Conservation (phyloP, 2,113 vertebrate genomes). For the Chloebia gouldiae region DNA sequence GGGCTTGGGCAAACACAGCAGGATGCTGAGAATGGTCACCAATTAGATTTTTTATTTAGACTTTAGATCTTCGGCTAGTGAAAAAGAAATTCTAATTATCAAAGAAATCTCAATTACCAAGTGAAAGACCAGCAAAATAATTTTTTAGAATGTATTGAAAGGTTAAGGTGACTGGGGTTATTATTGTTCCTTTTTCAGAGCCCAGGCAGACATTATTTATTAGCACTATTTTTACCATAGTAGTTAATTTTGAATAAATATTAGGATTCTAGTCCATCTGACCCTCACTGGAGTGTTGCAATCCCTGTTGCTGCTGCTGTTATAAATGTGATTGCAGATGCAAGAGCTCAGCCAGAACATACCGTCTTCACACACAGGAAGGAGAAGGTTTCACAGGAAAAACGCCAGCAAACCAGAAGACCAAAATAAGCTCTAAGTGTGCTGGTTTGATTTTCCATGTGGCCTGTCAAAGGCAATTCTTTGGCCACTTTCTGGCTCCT, state of each 20-base stretch:
- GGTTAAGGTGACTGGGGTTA: neutral
- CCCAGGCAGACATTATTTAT: neutral
- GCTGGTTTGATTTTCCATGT: neutral
- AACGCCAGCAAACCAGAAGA: neutral
- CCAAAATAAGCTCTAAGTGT: neutral
- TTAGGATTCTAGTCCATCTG: neutral
- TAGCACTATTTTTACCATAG: neutral
- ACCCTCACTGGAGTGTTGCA: neutral
- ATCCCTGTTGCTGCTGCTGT: neutral
- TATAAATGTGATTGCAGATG: neutral
- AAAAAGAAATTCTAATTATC: neutral
- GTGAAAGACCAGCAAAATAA: neutral
- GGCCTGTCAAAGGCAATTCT: neutral
- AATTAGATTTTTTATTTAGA: neutral
- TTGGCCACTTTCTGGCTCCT: neutral
- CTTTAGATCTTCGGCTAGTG: neutral
- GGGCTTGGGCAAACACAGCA: accelerated
- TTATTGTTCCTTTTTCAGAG: neutral
- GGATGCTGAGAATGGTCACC: accelerated
- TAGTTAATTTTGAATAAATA: neutral
- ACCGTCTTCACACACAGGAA: neutral
- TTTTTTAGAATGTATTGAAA: neutral
- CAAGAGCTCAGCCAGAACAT: neutral
- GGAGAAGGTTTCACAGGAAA: neutral
- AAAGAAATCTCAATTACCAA: neutral